phyloP scores from a whole-genome alignment of 2,113 vertebrate species.

The Arenaria interpres region DNA sequence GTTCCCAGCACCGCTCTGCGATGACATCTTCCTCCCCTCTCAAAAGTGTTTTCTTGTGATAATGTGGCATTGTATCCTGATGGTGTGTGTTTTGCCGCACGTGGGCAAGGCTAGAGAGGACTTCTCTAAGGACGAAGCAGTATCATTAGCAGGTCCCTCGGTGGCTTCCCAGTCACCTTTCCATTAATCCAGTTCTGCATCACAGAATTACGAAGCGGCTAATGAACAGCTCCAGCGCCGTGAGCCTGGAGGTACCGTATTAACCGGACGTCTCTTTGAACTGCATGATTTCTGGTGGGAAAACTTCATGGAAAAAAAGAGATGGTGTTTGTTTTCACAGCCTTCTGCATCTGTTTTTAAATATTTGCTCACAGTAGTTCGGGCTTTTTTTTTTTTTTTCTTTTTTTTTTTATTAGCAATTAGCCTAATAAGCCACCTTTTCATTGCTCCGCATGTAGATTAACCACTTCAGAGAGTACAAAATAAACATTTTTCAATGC shows the following conservation, averaged over 20 bases:
- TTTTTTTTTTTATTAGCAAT: conserved; percentile 56
- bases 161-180: conserved; percentile 68
- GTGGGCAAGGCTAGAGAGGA: conserved; percentile 54
- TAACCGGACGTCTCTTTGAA: conserved; percentile 71
- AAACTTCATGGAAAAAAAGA: conserved; percentile 40
- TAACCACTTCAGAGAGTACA: conserved; percentile 71
- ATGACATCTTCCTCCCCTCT: conserved; percentile 57
- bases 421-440: conserved; percentile 73
- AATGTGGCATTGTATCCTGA: conserved; percentile 42
- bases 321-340: conserved; percentile 60
- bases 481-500: conserved; percentile 61
- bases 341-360: conserved; percentile 60
- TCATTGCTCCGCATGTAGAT: conserved; percentile 58
- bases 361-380: conserved; percentile 62
- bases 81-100: conserved; percentile 36
- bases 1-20: conserved; percentile 3
- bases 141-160: conserved; percentile 68
- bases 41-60: conserved; percentile 48
- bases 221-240: conserved; percentile 62
- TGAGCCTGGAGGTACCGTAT: conserved; percentile 63
- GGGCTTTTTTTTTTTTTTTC: not conserved
- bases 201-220: conserved; percentile 49
- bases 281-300: conserved; percentile 67
- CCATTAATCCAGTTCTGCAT: conserved; percentile 71
- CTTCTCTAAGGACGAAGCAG: conserved; percentile 45